Evolutionary conservation across 2,888 invertebrate genomes (phyloP).

Genomic region (Agrotis clavis): DNA sequence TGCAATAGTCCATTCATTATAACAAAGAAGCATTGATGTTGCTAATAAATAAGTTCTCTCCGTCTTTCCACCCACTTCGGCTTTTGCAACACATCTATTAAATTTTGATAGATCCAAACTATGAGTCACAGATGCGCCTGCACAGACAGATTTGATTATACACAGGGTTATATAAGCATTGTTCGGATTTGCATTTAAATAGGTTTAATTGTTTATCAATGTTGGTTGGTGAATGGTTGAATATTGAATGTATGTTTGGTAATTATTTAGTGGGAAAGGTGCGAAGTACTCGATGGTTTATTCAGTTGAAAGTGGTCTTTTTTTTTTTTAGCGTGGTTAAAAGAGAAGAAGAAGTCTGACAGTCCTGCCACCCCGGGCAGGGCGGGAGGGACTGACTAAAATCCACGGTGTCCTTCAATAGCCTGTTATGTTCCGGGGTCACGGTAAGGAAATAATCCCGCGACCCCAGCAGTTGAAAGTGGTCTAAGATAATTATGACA

Average conservation of each 20-base stretch:
- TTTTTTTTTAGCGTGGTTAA: too few relatives aligned
- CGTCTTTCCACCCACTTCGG: conserved; percentile 78
- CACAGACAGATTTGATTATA: conserved; percentile 66
- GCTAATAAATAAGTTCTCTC: conserved; percentile 74
- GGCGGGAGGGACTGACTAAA: too few relatives aligned
- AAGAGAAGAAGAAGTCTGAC: too few relatives aligned
- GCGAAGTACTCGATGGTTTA: not conserved
- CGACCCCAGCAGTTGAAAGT: too few relatives aligned
- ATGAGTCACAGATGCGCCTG: conserved; percentile 73
- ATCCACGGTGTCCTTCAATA: too few relatives aligned
- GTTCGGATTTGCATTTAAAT: conserved; percentile 63
- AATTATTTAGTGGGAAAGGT: not conserved
- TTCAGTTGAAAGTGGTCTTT: too few relatives aligned
- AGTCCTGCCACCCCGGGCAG: too few relatives aligned
- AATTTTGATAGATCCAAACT: conserved; percentile 77
- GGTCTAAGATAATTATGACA: too few relatives aligned
- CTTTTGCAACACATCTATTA: conserved; percentile 85
- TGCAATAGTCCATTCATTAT: conserved; percentile 70
- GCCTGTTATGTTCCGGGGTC: too few relatives aligned
- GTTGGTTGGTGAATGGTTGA: conserved; percentile 28
- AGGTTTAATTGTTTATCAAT: conserved; percentile 62
- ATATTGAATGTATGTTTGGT: conserved; percentile 9
- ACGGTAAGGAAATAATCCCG: too few relatives aligned
- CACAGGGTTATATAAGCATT: conserved; percentile 67
- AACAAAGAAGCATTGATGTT: conserved; percentile 73